Evolutionary conservation across 2,888 invertebrate species (phyloP).

Genomic region (Homarus gammarus): DNA sequence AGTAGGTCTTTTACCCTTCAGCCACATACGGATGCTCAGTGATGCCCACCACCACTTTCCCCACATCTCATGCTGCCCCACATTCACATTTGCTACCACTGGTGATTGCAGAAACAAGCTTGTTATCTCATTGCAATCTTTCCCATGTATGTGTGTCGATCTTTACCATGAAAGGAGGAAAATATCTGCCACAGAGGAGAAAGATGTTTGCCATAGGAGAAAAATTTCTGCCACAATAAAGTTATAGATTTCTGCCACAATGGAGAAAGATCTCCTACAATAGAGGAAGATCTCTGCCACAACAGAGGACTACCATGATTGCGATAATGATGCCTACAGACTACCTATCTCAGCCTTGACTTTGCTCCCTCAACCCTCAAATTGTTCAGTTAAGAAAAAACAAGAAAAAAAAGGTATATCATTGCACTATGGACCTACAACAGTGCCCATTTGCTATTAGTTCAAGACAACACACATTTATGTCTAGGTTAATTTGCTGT

Average conservation of each 20-base stretch:
- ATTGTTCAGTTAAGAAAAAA: neutral
- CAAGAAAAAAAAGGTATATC: neutral
- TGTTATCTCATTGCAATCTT: slow-evolving; percentile 11
- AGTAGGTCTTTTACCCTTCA: neutral
- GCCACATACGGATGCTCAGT: slow-evolving; percentile 26
- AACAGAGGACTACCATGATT: neutral
- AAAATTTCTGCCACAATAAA: too few species aligned
- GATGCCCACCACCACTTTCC: slow-evolving; percentile 9
- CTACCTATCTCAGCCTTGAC: slow-evolving; percentile 22
- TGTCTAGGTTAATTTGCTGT: neutral
- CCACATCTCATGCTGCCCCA: slow-evolving; percentile 15
- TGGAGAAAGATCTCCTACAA: too few species aligned
- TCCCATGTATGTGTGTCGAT: neutral
- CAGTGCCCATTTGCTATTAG: neutral
- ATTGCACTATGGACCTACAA: neutral
- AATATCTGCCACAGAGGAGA: too few species aligned
- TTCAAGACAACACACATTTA: neutral
- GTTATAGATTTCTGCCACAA: too few species aligned
- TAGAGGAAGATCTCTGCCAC: too few species aligned
- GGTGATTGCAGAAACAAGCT: slow-evolving; percentile 50
- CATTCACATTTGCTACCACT: slow-evolving; percentile 47
- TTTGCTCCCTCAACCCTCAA: slow-evolving; percentile 17
- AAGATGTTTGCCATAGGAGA: too few species aligned
- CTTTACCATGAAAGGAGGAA: neutral
- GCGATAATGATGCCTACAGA: neutral